Base-by-base conservation (phyloP, 1,140 invertebrate genomes). In the Drosophila nannoptera region DNA sequence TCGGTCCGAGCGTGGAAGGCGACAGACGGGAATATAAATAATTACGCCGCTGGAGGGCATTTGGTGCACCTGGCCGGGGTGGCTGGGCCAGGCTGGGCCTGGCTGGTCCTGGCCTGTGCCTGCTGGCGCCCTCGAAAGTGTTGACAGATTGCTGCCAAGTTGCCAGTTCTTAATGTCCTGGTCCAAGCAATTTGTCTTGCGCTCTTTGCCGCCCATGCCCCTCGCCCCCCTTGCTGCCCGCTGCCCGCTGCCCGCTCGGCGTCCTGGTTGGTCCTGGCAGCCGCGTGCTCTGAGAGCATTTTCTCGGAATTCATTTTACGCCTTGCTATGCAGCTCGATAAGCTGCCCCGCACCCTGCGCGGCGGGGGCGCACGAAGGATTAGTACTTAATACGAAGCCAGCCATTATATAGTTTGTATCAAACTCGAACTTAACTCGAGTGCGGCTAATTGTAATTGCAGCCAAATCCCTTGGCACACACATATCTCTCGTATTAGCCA, bases 101-200 rank as follows among this genome's bases (percentile, higher is more conserved):
- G 22, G 22, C 22, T 22, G 22, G 22, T 1, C 22, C 3, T 22
- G 22, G 9, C n/a, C n/a, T n/a, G n/a, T n/a, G n/a, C n/a, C n/a
- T n/a, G n/a, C 35, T 31, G 50, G 35, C 35, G 22, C 54, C 42
- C 54, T 36, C 45, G 40, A 74, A 83, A 78, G 78, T 82, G 78
- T 78, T 83, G 80, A 82, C 78, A 83, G 78, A 83, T 78, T 82
- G 75, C 78, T 82, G 78, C 78, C 78, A 82, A 78, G 77, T 81
- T 82, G 63, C 40, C 78, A 73, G 65, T 78, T 68, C 72, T 74
- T 72, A 78, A 82, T 83, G 78, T 62, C 60, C 52, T 83, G 64
- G 60, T 64, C 60, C 67, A 45, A 63, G 67, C 67, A 64, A 69
- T 78, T 82, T 78, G 46, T 71, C 67, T 77, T 56, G 12, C 38